phyloP scores from a whole-genome alignment of 2,797 vertebrate genomes.

The Cichlasoma orientale region DNA sequence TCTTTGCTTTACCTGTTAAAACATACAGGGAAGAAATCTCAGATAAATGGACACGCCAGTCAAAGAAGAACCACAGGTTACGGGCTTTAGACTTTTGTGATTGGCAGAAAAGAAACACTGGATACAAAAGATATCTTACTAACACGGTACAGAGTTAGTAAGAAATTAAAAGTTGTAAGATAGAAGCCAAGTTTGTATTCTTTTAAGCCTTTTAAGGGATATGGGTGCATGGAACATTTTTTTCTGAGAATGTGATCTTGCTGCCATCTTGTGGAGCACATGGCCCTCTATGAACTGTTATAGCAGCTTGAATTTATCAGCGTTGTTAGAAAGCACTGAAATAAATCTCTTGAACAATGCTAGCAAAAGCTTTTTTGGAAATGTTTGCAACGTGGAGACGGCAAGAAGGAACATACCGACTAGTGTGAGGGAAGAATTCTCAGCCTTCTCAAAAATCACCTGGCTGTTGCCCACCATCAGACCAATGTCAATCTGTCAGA shows the following conservation, averaged over 20 bases:
- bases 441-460: slow-evolving; percentile 97
- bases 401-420: slow-evolving; percentile 84
- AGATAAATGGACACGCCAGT: not conserved
- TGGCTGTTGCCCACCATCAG: slow-evolving; percentile 96
- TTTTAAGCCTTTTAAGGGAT: not conserved
- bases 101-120: no score
- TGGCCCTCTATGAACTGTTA: not conserved
- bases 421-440: slow-evolving; percentile 92
- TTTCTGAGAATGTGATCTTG: not conserved
- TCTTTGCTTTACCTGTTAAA: slow-evolving; percentile 91
- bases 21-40: not conserved
- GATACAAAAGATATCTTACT: not conserved
- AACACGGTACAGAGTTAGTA: no score
- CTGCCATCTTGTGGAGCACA: slow-evolving; percentile 62
- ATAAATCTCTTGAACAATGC: not conserved
- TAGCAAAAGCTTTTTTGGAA: not conserved
- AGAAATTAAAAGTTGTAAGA: not conserved
- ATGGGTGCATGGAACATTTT: not conserved
- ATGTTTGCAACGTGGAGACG: not conserved
- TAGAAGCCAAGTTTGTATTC: not conserved
- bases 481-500: slow-evolving; percentile 89
- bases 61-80: not conserved
- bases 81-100: no score
- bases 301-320: not conserved
- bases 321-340: not conserved